phyloP scores from a whole-genome alignment of 2,888 invertebrate species.

The Crepidodera aurea region DNA sequence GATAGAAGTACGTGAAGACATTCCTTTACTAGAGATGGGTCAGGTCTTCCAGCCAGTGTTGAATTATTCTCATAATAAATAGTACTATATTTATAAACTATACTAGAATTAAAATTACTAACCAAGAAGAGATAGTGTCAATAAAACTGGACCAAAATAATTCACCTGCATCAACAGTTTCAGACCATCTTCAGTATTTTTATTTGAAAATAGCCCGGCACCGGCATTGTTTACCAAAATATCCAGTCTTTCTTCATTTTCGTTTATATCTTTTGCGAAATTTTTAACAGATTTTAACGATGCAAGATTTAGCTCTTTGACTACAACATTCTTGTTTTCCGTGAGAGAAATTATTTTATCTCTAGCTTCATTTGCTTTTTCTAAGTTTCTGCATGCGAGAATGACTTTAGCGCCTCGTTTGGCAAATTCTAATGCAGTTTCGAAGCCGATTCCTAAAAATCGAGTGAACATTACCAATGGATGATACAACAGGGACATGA shows the following conservation, averaged over 20 bases:
- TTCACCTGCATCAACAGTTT: slow-evolving; percentile 73
- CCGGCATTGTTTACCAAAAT: slow-evolving; percentile 75
- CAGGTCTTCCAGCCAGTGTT: no score
- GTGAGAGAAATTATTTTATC: slow-evolving; percentile 53
- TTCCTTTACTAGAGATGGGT: no score
- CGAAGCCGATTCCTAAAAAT: slow-evolving; percentile 55
- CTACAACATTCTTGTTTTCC: slow-evolving; percentile 53
- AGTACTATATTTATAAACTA: no score
- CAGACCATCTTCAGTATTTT: slow-evolving; percentile 68
- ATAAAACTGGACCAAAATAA: slow-evolving; percentile 74
- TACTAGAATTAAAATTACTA: no score
- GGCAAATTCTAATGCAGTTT: slow-evolving; percentile 60
- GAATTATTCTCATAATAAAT: no score
- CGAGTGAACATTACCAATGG: no score
- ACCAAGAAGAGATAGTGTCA: slow-evolving; percentile 71
- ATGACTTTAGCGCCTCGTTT: slow-evolving; percentile 64
- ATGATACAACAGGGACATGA: no score
- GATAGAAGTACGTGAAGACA: no score
- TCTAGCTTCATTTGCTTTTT: slow-evolving; percentile 44
- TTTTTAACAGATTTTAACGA: slow-evolving; percentile 65
- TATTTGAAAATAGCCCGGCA: slow-evolving; percentile 58
- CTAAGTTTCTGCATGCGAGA: slow-evolving; percentile 63
- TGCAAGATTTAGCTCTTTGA: slow-evolving; percentile 64
- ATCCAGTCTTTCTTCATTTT: slow-evolving; percentile 65
- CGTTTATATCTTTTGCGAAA: slow-evolving; percentile 69